Evolutionary conservation across 2,888 invertebrate genomes (phyloP), one percentile per base, ranked within the genome.

Genomic region (Drosophila cracens): DNA sequence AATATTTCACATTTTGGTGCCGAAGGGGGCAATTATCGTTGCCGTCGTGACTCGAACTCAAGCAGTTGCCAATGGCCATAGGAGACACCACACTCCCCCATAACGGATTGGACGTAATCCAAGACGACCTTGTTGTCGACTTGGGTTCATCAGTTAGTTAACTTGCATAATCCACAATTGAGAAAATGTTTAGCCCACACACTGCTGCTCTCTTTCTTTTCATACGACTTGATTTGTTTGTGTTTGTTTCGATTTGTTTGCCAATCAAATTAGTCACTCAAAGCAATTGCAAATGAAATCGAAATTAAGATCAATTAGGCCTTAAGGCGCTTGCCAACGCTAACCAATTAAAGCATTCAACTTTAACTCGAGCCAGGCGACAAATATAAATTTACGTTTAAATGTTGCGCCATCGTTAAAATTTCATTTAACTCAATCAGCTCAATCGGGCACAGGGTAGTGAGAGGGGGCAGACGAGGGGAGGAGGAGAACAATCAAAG

Each of bases 371-470:
- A 70, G 62, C n/a, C 52, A 43, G 81, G 81, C 73, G 77, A 81
- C 82, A 86, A 76, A 83, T 65, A 64, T 71, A 75, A 73, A 77
- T 85, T 85, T 68, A 68, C 71, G 82, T 77, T 83, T 87, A 90
- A 89, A 70, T 74, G 60, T 87, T 83, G 74, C 81, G 70, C 76
- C 72, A 86, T 68, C 69, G 81, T 87, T 71, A 72, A 79, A 72
- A 74, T 81, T 87, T 82, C 85, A 87, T 90, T 87, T 82, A 90
- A 78, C 73, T 84, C 89, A 90, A 86, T 90, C 79, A 73, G 53
- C 56, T 33, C 58, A 59, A 57, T 33, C 38, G 2, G 25, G 56
- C 27, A 27, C 4, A 4, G 21, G 0, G 2, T 0, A 13, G 54
- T 13, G 34, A 63, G 40, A 49, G 54, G 63, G 7, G 21, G 60